A percentile compares a stretch with the other conserved stretches of the same genome.
Conservation (phyloP, 2,797 vertebrate species). For the Coccyzus lansbergi region DNA sequence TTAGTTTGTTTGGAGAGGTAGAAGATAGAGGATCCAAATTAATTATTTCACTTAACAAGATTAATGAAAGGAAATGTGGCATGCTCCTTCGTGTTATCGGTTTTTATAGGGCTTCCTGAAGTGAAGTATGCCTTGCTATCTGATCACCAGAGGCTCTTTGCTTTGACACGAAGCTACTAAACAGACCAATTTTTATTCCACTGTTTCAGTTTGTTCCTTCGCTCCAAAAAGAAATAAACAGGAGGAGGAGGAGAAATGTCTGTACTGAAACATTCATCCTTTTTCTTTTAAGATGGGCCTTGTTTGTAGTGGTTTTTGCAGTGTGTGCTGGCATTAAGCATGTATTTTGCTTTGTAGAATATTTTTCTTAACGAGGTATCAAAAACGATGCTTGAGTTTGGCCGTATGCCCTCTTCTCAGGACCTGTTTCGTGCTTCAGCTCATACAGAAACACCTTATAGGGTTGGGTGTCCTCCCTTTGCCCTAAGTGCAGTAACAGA, state of each 20-base stretch:
- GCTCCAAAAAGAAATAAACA: not conserved
- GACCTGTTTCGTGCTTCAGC: not conserved
- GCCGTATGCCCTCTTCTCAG: not conserved
- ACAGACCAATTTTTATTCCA: not conserved
- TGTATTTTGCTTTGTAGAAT: not conserved
- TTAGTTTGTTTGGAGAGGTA: not conserved
- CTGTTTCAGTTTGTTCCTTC: not conserved
- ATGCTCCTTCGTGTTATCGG: not conserved
- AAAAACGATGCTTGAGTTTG: not conserved
- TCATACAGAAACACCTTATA: not conserved
- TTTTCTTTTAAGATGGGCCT: not conserved
- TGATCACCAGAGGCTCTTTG: not conserved
- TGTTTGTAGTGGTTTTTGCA: not conserved
- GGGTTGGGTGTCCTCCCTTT: not conserved
- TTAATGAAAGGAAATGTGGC: not conserved
- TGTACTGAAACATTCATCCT: not conserved
- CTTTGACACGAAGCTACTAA: not conserved
- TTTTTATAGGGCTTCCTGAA: not conserved
- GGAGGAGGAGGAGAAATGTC: not conserved
- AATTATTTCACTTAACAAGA: slow-evolving; percentile 18
- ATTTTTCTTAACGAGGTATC: not conserved
- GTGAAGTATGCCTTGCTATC: not conserved
- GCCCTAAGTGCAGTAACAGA: not conserved
- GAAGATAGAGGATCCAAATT: not conserved
- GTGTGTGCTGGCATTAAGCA: not conserved